Evolutionary conservation across 2,888 invertebrate species (phyloP).

Genomic region (Stenodema calcarata): DNA sequence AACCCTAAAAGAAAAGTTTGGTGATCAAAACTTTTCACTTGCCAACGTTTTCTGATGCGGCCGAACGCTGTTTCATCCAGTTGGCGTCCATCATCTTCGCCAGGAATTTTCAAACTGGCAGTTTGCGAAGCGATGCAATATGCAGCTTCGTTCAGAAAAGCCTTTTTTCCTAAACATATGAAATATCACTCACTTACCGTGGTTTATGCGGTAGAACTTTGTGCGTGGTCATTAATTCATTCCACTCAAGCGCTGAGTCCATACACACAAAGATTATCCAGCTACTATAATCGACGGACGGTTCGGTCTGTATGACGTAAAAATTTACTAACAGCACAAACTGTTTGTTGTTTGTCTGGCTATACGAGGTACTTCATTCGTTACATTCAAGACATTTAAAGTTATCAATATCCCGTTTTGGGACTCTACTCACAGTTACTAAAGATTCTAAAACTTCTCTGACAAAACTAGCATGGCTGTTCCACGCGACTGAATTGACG

Average conservation of each 20-base stretch:
- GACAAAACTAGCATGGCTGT: too few species aligned
- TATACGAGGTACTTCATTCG: too few species aligned
- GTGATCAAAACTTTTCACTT: constrained; percentile 34
- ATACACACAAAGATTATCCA: too few species aligned
- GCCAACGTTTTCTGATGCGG: background rate
- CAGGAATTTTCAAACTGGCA: background rate
- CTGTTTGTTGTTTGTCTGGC: too few species aligned
- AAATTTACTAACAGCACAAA: too few species aligned
- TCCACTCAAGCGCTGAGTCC: background rate
- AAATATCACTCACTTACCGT: background rate
- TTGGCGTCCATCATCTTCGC: background rate
- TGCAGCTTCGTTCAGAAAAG: background rate
- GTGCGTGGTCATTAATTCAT: background rate
- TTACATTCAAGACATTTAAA: too few species aligned
- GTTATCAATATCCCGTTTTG: too few species aligned
- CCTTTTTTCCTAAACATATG: background rate
- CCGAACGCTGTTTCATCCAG: background rate
- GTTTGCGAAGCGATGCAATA: background rate
- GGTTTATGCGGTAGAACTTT: background rate
- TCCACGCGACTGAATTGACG: too few species aligned
- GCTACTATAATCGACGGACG: too few species aligned
- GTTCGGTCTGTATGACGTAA: too few species aligned
- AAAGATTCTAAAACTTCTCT: too few species aligned
- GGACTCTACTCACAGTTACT: too few species aligned
- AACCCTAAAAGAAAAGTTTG: constrained; percentile 14